Percentiles rank a stretch among this genome's conserved stretches.
These are phyloP conservation scores for Oligia fasciuncula DNA, from an alignment of 2,888 invertebrate species.

Conservation along the genomic window DNA sequence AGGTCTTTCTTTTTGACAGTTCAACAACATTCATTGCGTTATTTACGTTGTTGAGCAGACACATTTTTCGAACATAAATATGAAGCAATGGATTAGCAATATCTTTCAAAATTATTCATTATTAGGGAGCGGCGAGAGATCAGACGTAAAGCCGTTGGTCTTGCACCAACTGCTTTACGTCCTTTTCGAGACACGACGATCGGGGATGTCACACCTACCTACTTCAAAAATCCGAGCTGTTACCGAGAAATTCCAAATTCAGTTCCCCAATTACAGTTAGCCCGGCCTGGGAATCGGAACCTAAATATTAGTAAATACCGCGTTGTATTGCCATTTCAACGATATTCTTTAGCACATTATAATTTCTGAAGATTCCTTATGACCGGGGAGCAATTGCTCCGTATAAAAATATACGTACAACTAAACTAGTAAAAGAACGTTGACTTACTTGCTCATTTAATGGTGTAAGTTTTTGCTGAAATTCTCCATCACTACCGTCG, in stretches of 20 bases:
- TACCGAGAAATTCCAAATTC: too few species aligned
- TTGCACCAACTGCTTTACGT: too few species aligned
- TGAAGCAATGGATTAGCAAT: too few species aligned
- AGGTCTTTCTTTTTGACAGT: too few species aligned
- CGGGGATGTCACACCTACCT: neutral
- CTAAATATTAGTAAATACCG: too few species aligned
- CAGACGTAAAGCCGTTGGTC: too few species aligned
- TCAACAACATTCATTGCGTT: too few species aligned
- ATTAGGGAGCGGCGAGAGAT: neutral
- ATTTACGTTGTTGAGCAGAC: too few species aligned
- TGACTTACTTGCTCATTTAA: conserved; percentile 67
- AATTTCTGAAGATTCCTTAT: neutral
- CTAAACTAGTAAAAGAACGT: neutral
- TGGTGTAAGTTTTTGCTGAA: conserved; percentile 52
- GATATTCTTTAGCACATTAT: neutral
- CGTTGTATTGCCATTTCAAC: neutral
- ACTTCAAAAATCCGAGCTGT: neutral
- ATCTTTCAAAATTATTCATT: too few species aligned
- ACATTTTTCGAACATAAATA: too few species aligned
- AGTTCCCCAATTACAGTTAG: neutral
- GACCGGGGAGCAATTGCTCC: neutral
- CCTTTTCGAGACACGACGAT: neutral
- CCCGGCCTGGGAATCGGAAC: neutral
- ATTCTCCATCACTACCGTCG: conserved; percentile 72
- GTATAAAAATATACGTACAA: neutral